Conservation (phyloP, 2,797 vertebrate species). For the Microctenopoma steveboyesi region DNA sequence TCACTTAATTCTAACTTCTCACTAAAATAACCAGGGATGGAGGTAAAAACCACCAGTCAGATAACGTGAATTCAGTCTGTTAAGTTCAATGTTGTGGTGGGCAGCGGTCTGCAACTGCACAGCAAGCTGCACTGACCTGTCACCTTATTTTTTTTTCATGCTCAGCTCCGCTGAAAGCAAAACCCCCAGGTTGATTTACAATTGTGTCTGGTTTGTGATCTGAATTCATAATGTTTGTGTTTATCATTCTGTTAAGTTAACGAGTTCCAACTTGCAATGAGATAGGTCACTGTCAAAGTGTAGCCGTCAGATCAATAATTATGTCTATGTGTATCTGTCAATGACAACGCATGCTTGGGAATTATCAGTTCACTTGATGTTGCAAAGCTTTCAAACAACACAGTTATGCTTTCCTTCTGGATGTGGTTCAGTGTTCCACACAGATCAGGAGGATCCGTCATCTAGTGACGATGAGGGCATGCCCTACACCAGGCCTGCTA, state of each 20-base stretch:
- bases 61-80: no score
- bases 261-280: no score
- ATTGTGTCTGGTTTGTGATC: no score
- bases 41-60: neutral
- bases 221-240: neutral
- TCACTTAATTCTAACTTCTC: neutral
- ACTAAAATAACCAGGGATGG: neutral
- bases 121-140: no score
- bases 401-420: neutral
- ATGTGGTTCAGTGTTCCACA: constrained; percentile 91
- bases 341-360: neutral
- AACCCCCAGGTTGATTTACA: no score
- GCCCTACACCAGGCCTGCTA: constrained; percentile 96
- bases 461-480: constrained; percentile 99
- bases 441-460: constrained; percentile 96
- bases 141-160: no score
- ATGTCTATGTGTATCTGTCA: neutral
- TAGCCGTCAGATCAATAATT: no score
- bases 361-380: neutral
- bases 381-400: neutral
- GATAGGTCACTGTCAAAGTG: no score
- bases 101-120: no score
- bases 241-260: neutral
- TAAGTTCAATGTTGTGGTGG: no score
- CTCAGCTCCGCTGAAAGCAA: no score